Evolutionary conservation across 2,113 vertebrate species (phyloP).

Genomic region (Melanerpes formicivorus): DNA sequence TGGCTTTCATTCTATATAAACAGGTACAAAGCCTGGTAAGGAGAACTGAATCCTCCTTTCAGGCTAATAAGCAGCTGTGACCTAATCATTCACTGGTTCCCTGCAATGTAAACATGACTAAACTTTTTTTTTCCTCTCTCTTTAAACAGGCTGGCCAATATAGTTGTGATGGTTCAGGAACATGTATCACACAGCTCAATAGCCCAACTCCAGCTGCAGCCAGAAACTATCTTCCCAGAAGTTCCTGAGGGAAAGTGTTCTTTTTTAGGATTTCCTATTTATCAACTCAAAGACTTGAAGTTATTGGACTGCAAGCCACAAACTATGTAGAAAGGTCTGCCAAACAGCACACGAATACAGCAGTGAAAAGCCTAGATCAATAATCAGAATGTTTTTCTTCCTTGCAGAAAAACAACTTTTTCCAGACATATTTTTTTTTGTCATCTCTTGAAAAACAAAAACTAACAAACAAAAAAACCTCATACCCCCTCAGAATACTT

Average conservation of each 20-base stretch:
- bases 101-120: background rate
- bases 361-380: background rate
- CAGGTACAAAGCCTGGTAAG: background rate
- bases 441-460: background rate
- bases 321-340: background rate
- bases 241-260: background rate
- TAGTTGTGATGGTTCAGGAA: background rate
- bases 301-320: background rate
- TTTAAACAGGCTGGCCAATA: background rate
- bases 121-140: background rate
- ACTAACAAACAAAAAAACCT: background rate
- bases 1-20: background rate
- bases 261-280: background rate
- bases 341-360: background rate
- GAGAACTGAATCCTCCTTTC: background rate
- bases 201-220: background rate
- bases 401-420: background rate
- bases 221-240: background rate
- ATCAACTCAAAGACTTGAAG: background rate
- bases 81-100: background rate
- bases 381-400: background rate
- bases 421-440: background rate
- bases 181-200: background rate
- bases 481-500: fast-evolving
- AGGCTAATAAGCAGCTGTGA: background rate